Base-by-base conservation (phyloP, 2,113 vertebrate species). In the Tamias sibiricus region DNA sequence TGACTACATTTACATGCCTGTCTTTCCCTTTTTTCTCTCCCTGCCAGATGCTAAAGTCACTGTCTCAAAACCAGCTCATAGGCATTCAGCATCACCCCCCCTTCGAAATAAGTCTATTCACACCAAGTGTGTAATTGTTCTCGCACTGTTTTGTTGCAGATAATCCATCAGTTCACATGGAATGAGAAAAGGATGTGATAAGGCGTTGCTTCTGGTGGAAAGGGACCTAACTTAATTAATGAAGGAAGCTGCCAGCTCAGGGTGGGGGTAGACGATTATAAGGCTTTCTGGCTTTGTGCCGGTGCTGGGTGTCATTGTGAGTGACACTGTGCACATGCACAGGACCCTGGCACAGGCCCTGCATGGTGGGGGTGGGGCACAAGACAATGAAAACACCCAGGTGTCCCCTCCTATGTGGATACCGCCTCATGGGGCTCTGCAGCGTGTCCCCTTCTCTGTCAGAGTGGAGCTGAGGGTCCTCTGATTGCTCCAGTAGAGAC, bases 51-150 rank as follows among this genome's bases (percentile, higher is more conserved):
- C 69, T 5, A 2, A 91, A 95, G 85, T 68, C 74, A 62, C 76
- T 40, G 30, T 93, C 74, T 97, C 37, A 52, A 81, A 69, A 57
- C 44, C 52, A 82, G 54, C 92, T 96, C 28, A 16, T n/a, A 69
- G 85, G 47, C 82, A 66, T 93, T 92, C 82, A 91, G 12, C 74
- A 37, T 47, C 86, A 17, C 59, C 59, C 59, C 59, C 54, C 30
- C 71, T 82, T 95, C 88, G 44, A 74, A 96, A 85, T 80, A 97
- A 92, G 90, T 42, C 93, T 95, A 2, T 96, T 96, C 82, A 81
- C 83, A 92, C 94, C 69, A 80, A 83, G 54, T 79, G 44, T 59
- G 2, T 88, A 37, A 91, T 88, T 96, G 62, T 91, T 86, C 92
- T 85, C 76, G 82, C 2, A 0, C 87, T 28, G 42, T 77, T 87